These are phyloP conservation scores for Galagoides demidoff DNA, from an alignment of 2,797 vertebrate species.

Conservation along the genomic window DNA sequence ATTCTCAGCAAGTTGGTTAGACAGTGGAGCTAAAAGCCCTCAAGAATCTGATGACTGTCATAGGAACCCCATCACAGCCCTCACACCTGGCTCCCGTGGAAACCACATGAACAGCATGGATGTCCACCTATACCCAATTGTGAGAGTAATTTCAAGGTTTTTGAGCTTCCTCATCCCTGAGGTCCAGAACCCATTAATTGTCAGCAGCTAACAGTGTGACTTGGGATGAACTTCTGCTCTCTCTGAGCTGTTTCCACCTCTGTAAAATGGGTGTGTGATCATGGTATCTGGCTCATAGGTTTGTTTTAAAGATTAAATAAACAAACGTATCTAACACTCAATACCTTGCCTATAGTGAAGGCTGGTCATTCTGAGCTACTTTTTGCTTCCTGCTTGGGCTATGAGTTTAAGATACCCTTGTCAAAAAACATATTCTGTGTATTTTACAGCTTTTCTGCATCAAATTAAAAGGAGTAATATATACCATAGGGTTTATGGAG, in stretches of 20 bases:
- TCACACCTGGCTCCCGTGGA: neutral
- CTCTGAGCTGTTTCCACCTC: neutral
- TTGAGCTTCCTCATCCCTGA: neutral
- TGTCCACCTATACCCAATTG: neutral
- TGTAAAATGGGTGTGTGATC: neutral
- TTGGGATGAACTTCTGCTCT: neutral
- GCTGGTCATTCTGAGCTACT: neutral
- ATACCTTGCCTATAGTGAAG: neutral
- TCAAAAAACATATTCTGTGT: neutral
- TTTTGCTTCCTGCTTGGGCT: neutral
- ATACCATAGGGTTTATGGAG: neutral
- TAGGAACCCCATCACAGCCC: neutral
- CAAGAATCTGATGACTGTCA: neutral
- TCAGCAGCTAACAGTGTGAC: neutral
- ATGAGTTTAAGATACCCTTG: neutral
- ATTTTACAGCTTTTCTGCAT: neutral
- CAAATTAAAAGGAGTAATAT: neutral
- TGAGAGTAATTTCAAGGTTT: neutral
- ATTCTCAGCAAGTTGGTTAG: neutral
- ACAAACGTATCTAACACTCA: neutral
- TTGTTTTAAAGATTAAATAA: neutral
- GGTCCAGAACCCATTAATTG: neutral
- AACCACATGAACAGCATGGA: neutral
- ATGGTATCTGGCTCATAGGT: accelerated
- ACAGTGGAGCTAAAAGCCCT: neutral